phyloP scores from a whole-genome alignment of 1,140 invertebrate species.

The Drosophila santomea region DNA sequence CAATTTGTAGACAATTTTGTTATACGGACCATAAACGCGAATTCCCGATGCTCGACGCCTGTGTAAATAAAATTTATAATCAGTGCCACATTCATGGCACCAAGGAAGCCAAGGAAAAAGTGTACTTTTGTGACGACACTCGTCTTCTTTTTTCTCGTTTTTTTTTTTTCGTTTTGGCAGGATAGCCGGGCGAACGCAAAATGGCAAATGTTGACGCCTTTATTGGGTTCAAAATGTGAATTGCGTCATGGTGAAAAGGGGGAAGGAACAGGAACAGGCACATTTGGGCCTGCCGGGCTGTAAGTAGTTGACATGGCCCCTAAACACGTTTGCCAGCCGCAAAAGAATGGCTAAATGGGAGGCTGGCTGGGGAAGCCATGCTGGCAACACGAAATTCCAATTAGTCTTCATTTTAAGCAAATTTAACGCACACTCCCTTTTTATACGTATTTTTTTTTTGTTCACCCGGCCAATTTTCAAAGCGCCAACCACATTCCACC shows the following conservation, averaged over 20 bases:
- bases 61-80: conserved; percentile 70
- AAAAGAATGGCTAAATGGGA: too few relatives aligned
- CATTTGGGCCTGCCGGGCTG: conserved; percentile 34
- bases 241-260: conserved; percentile 35
- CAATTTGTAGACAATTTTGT: conserved; percentile 67
- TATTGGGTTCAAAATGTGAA: conserved; percentile 61
- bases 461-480: conserved; percentile 5
- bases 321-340: conserved; percentile 47
- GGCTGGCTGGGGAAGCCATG: neutral
- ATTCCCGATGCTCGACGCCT: conserved; percentile 61
- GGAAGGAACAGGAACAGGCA: neutral
- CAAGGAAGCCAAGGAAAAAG: conserved; percentile 31
- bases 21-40: conserved; percentile 64
- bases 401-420: conserved; percentile 58
- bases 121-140: conserved; percentile 30
- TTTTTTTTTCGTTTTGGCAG: conserved; percentile 1
- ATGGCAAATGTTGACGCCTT: conserved; percentile 66
- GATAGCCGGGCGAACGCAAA: conserved; percentile 40
- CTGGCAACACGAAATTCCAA: conserved; percentile 48
- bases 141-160: neutral
- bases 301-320: conserved; percentile 62
- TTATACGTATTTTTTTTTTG: conserved; percentile 3
- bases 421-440: conserved; percentile 25
- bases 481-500: neutral
- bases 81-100: conserved; percentile 29